Evolutionary conservation across 2,797 vertebrate species (phyloP).

Genomic region (Caiman crocodilus): DNA sequence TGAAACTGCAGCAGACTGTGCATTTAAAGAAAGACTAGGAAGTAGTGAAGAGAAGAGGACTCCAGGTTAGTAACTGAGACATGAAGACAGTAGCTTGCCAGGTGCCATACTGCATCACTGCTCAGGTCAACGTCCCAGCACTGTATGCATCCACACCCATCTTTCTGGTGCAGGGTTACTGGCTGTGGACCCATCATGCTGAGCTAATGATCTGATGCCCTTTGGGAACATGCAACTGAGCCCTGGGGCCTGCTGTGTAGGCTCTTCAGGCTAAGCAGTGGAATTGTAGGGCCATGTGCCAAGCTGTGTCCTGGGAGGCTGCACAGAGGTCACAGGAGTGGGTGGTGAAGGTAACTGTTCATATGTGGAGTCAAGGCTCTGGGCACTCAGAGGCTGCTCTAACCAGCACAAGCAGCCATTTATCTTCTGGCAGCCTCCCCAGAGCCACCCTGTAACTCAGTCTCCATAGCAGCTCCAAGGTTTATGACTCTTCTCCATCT

Average conservation of each 20-base stretch:
- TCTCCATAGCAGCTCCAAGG: background rate
- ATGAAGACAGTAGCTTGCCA: no score
- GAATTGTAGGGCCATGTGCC: background rate
- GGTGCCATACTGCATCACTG: no score
- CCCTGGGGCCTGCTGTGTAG: no score
- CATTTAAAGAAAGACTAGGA: constrained; percentile 82
- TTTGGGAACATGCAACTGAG: background rate
- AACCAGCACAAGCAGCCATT: no score
- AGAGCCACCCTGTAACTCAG: background rate
- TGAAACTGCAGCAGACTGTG: constrained; percentile 71
- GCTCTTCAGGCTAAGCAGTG: background rate
- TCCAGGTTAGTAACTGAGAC: constrained; percentile 45
- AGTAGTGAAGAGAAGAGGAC: constrained; percentile 81
- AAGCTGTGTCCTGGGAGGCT: background rate
- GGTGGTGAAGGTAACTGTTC: no score
- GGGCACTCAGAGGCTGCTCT: background rate
- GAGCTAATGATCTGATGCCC: background rate
- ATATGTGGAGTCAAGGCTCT: no score
- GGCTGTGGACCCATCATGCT: background rate
- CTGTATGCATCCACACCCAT: no score
- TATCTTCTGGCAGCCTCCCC: background rate
- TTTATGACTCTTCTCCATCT: background rate
- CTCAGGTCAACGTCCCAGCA: background rate
- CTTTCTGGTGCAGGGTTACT: no score
- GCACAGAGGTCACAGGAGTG: background rate